Conservation (phyloP, 92 coral and sea anemone genomes). For the Epizoanthus rinbou region DNA sequence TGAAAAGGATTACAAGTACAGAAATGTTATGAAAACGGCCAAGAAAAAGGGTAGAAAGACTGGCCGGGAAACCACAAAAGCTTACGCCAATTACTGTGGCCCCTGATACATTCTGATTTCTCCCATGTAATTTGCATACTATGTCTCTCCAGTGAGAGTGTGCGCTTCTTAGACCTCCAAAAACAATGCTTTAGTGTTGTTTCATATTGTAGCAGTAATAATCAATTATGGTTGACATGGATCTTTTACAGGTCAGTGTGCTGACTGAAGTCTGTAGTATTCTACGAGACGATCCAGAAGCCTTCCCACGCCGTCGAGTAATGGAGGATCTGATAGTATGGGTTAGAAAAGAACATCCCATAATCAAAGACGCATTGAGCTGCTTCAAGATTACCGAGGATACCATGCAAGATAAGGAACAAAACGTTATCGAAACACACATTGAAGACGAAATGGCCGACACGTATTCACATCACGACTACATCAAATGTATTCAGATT, state of each 20-base stretch:
- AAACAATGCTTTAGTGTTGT: too few relatives aligned
- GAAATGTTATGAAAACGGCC: too few relatives aligned
- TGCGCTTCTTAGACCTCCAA: too few relatives aligned
- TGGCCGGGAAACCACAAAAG: too few relatives aligned
- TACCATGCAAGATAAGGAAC: not conserved
- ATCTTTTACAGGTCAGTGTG: conserved; percentile 58
- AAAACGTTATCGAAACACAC: not conserved
- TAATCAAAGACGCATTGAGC: conserved; percentile 28
- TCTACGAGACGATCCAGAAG: conserved; percentile 75
- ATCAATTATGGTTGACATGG: too few relatives aligned
- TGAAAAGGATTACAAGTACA: too few relatives aligned
- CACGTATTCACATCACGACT: not conserved
- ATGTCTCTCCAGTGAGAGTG: too few relatives aligned
- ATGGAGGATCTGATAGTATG: conserved; percentile 69
- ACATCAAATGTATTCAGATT: not conserved
- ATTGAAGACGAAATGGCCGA: not conserved
- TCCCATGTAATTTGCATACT: too few relatives aligned
- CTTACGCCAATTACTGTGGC: too few relatives aligned
- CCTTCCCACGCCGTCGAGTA: conserved; percentile 89
- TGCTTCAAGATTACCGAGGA: not conserved
- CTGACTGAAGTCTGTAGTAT: conserved; percentile 52
- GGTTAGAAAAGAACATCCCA: conserved; percentile 64
- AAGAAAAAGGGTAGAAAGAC: too few relatives aligned
- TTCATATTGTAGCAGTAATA: too few relatives aligned
- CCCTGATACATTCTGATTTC: too few relatives aligned